phyloP scores from a whole-genome alignment of 2,113 vertebrate genomes.

The Marmota monax region DNA sequence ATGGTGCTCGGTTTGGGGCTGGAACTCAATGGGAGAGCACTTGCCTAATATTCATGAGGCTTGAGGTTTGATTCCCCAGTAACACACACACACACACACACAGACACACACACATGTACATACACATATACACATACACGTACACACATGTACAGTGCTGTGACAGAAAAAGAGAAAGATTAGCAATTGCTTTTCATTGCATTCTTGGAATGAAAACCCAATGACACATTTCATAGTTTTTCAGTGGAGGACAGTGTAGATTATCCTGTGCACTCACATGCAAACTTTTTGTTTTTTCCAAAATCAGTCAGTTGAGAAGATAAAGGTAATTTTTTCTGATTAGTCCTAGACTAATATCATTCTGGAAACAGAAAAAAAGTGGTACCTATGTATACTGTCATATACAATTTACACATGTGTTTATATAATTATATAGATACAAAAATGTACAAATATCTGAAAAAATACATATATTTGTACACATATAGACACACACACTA shows the following conservation, averaged over 20 bases:
- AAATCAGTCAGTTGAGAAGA: constrained; percentile 26
- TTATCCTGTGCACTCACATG: neutral
- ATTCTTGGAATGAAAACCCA: constrained; percentile 53
- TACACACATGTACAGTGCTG: neutral
- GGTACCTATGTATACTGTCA: neutral
- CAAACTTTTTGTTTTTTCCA: constrained; percentile 52
- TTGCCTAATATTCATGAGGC: too few relatives aligned
- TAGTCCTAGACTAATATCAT: neutral
- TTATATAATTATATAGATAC: constrained; percentile 1
- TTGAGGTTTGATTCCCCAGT: too few relatives aligned
- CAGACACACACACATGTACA: too few relatives aligned
- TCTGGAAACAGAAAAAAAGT: constrained; percentile 26
- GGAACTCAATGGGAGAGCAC: too few relatives aligned
- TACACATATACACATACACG: too few relatives aligned
- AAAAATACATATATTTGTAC: neutral
- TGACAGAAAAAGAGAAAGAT: neutral
- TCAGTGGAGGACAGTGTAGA: neutral
- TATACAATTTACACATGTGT: neutral
- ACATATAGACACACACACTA: neutral
- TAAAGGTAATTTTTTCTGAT: constrained; percentile 7
- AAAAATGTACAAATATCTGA: neutral
- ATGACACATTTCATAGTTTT: constrained; percentile 16
- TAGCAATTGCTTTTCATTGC: constrained; percentile 16
- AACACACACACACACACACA: too few relatives aligned
- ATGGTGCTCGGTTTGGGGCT: neutral